phyloP scores from a whole-genome alignment of 2,888 invertebrate genomes.

The Euzophera pinguis region DNA sequence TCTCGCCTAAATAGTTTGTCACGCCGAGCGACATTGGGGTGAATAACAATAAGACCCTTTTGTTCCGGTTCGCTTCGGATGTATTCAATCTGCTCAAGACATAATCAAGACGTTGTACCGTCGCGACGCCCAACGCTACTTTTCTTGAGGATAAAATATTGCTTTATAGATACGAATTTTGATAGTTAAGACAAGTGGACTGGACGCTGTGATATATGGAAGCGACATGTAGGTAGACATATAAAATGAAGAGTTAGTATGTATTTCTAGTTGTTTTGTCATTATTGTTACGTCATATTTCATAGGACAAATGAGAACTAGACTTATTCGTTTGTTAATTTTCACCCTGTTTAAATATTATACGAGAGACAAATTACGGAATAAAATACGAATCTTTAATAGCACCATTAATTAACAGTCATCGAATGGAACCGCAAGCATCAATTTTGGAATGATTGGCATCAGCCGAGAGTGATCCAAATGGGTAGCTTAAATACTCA shows the following conservation, averaged over 20 bases:
- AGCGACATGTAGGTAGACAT: background rate
- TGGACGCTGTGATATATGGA: background rate
- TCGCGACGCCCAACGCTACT: conserved; percentile 35
- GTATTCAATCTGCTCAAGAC: conserved; percentile 70
- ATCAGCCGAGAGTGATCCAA: conserved; percentile 65
- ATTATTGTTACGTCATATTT: no score
- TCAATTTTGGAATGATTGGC: conserved; percentile 69
- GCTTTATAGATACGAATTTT: background rate
- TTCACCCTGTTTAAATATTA: background rate
- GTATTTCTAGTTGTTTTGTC: no score
- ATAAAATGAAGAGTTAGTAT: no score
- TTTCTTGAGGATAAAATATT: conserved; percentile 24
- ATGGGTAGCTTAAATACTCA: conserved; percentile 70
- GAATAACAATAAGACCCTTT: conserved; percentile 75
- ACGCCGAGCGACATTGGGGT: conserved; percentile 57
- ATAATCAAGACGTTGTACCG: conserved; percentile 53
- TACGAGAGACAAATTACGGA: background rate
- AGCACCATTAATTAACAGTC: conserved; percentile 43
- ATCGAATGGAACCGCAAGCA: conserved; percentile 56
- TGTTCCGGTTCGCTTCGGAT: conserved; percentile 57
- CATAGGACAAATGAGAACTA: no score
- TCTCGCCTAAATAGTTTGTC: conserved; percentile 63
- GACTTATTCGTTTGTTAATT: no score
- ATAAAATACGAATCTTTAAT: conserved; percentile 25
- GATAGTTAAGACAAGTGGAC: background rate